Percentiles rank a stretch among this genome's conserved stretches.
Evolutionary conservation across 2,797 vertebrate species (phyloP).

Genomic region (Lagorchestes hirsutus): DNA sequence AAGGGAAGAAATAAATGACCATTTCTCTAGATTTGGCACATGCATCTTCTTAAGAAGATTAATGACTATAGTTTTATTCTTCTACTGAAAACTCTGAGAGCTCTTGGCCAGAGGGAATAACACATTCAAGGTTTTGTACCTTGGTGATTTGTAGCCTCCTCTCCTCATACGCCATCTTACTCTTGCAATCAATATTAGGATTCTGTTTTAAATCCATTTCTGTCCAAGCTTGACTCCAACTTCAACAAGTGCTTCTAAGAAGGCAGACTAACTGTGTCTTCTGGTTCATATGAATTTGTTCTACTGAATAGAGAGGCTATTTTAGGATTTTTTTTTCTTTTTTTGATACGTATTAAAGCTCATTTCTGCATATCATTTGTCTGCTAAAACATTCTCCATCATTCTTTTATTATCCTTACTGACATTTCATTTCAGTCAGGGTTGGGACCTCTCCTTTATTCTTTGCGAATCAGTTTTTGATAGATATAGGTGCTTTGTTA

Average conservation of each 20-base stretch:
- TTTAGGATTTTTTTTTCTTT: slow-evolving; percentile 64
- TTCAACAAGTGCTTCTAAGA: slow-evolving; percentile 83
- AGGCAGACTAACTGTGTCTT: slow-evolving; percentile 81
- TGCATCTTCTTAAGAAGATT: slow-evolving; percentile 72
- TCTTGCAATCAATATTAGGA: slow-evolving; percentile 78
- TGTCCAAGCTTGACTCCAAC: slow-evolving; percentile 77
- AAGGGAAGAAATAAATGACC: slow-evolving; percentile 70
- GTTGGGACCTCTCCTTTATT: slow-evolving; percentile 75
- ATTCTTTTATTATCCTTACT: slow-evolving; percentile 81
- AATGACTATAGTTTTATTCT: slow-evolving; percentile 74
- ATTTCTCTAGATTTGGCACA: slow-evolving; percentile 66
- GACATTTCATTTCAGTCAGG: slow-evolving; percentile 83
- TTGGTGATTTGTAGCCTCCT: slow-evolving; percentile 76
- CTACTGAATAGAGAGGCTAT: slow-evolving; percentile 80
- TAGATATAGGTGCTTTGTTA: slow-evolving; percentile 77
- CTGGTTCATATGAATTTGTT: slow-evolving; percentile 78
- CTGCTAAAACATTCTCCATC: slow-evolving; percentile 81
- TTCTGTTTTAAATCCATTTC: slow-evolving; percentile 81
- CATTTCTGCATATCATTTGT: slow-evolving; percentile 80
- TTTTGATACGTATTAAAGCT: slow-evolving; percentile 76
- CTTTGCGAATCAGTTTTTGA: slow-evolving; percentile 78
- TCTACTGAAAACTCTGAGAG: slow-evolving; percentile 66
- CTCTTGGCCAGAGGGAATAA: slow-evolving; percentile 57
- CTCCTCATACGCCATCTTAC: slow-evolving; percentile 74
- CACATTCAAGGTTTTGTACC: slow-evolving; percentile 53